Evolutionary conservation across 2,797 vertebrate genomes (phyloP).

Genomic region (Trematomus bernacchii): DNA sequence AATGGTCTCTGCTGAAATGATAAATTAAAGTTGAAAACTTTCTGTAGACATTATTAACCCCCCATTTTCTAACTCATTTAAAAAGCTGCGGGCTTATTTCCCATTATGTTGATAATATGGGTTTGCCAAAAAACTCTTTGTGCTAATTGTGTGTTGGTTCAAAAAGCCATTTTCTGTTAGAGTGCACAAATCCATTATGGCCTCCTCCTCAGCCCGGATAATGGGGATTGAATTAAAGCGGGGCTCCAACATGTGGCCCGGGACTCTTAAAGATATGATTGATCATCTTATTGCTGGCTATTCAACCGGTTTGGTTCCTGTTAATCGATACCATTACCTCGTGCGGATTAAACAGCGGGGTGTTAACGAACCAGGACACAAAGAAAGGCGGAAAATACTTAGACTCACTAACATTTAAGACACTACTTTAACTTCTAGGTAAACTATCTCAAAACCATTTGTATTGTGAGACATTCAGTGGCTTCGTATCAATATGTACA

Average conservation of each 20-base stretch:
- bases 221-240: constrained; percentile 96
- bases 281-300: constrained; percentile 94
- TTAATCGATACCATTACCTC: constrained; percentile 86
- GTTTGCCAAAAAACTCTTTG: constrained; percentile 86
- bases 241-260: constrained; percentile 88
- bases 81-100: constrained; percentile 86
- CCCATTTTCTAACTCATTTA: constrained; percentile 89
- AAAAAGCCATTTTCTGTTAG: constrained; percentile 99
- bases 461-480: not conserved
- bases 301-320: constrained; percentile 77
- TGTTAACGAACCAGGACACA: constrained; percentile 43
- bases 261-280: constrained; percentile 89
- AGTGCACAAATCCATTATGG: constrained; percentile 99
- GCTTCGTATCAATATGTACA: not conserved
- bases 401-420: not conserved
- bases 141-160: constrained; percentile 95
- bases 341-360: constrained; percentile 70
- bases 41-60: constrained; percentile 85
- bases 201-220: constrained; percentile 90
- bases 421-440: not conserved
- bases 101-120: constrained; percentile 89
- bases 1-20: constrained; percentile 77
- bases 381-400: constrained; percentile 1
- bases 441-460: not conserved
- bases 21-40: constrained; percentile 89